Conservation (phyloP, 2,797 vertebrate genomes). For the Pampus argenteus region DNA sequence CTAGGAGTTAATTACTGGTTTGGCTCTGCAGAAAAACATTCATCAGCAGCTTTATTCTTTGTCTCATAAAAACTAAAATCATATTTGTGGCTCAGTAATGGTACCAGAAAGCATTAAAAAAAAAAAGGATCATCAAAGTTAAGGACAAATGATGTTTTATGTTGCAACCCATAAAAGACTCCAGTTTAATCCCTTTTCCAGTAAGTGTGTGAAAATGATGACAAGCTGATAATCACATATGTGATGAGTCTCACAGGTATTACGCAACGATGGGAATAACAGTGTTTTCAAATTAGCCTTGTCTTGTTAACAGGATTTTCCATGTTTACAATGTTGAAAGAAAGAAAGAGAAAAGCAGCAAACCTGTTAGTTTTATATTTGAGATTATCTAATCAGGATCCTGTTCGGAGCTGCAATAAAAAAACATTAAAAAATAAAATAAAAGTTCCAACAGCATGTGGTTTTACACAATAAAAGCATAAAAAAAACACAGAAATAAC, state of each 20-base stretch:
- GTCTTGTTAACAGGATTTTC: background rate
- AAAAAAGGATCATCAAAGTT: background rate
- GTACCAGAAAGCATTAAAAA: background rate
- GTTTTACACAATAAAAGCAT: background rate
- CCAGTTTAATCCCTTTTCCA: slow-evolving; percentile 2
- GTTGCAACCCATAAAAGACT: background rate
- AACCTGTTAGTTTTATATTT: too few species aligned
- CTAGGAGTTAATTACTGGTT: too few species aligned
- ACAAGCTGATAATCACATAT: background rate
- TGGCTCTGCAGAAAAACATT: too few species aligned
- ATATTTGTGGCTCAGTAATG: background rate
- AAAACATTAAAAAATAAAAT: background rate
- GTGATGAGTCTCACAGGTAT: slow-evolving; percentile 11
- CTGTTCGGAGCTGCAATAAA: slow-evolving; percentile 1
- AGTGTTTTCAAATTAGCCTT: slow-evolving; percentile 3
- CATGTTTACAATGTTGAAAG: background rate
- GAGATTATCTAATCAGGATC: slow-evolving; percentile 10
- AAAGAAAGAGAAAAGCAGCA: background rate
- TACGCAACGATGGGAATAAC: background rate
- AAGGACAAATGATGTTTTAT: background rate
- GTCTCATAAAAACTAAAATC: background rate
- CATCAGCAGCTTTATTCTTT: too few species aligned
- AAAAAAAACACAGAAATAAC: background rate
- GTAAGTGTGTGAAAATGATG: background rate
- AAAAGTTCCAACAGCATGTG: background rate